Evolutionary conservation across 2,113 vertebrate species (phyloP), one percentile per base, ranked within the genome.

Genomic region (Ammodytes marinus): DNA sequence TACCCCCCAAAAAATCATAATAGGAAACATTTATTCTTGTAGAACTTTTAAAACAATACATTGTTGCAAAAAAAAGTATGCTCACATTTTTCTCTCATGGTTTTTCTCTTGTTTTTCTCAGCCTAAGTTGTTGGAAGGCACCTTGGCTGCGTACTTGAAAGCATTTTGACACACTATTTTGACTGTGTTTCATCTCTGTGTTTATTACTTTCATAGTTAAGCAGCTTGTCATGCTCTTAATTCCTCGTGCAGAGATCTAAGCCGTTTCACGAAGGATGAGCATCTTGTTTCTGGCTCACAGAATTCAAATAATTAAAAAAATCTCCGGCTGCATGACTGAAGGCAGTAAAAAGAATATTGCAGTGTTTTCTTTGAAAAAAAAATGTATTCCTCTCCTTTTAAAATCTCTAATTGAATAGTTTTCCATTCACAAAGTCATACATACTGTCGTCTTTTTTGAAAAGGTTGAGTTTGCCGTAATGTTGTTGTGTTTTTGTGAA

Each of bases 191-290:
- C 55, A 74, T 78, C 17, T 61, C 19, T 74, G 43, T 74, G 43
- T 72, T 77, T 65, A 70, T 69, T 77, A 68, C 17, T 74, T 79
- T 75, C 70, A 59, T 79, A 76, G 43, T 83, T 80, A 85, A 85
- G 73, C 66, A 0, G 58, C 79, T 88, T 82, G 73, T 72, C 70
- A 45, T 12, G 55, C 53, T 27, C n/a, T 69, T 63, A 58, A 60
- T 70, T 81, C 49, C 60, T 74, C 2, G 0, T 14, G 14, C 46
- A 37, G 69, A 65, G 57, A 83, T 77, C 69, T 50, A 77, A 76
- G 66, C 54, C 42, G 42, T 17, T 74, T 58, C 42, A 13, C 42
- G 50, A 50, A 45, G 17, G 50, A 59, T 74, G n/a, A 27, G 74
- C 46, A 9, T 59, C 70, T 74, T 76, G 71, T 76, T 53, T 67